Conservation (phyloP, 2,113 vertebrate species). For the Gallinago jamesoni region DNA sequence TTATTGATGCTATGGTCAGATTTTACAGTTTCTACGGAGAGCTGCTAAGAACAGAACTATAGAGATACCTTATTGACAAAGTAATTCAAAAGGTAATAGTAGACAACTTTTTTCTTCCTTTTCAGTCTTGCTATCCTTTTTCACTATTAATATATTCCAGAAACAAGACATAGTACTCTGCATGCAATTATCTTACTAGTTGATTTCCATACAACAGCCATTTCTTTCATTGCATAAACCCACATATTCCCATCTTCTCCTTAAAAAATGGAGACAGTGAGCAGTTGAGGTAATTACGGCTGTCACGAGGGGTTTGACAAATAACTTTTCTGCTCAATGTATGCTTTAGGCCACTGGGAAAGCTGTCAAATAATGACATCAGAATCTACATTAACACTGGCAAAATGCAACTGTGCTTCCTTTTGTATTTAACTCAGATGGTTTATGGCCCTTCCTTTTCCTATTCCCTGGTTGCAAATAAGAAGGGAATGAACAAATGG, state of each 20-base stretch:
- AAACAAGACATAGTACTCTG: neutral
- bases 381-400: neutral
- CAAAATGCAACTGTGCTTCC: slow-evolving; percentile 27
- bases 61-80: neutral
- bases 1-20: neutral
- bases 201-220: neutral
- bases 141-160: neutral
- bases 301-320: slow-evolving; percentile 27
- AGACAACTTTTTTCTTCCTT: neutral
- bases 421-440: neutral
- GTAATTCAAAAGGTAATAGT: neutral
- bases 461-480: neutral
- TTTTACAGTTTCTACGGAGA: neutral
- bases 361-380: slow-evolving; percentile 38
- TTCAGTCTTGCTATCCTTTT: neutral
- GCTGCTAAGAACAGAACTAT: neutral
- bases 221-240: neutral
- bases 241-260: neutral
- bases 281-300: neutral
- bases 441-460: slow-evolving; percentile 4
- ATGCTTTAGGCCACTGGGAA: slow-evolving; percentile 44
- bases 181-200: neutral
- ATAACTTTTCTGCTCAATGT: neutral
- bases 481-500: neutral
- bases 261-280: neutral